A percentile compares a stretch with the other conserved stretches of the same genome.
These are phyloP conservation scores for Spheniscus humboldti DNA, from an alignment of 2,797 vertebrate genomes.

Conservation along the genomic window DNA sequence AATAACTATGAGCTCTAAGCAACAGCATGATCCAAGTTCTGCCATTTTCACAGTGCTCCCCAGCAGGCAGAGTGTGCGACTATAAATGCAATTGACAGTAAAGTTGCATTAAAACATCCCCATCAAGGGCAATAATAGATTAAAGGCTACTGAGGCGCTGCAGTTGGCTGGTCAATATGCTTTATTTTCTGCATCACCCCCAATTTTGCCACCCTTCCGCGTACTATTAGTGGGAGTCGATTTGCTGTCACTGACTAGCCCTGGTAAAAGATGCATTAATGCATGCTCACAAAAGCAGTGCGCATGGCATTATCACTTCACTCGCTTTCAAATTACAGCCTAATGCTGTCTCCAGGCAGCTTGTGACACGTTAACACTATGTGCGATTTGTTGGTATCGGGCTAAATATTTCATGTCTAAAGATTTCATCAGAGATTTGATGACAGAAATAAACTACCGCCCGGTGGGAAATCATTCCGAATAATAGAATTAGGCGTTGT, in stretches of 20 bases:
- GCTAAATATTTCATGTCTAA: conserved; percentile 85
- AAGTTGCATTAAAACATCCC: conserved; percentile 89
- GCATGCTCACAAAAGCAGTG: conserved; percentile 89
- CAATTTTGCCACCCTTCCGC: conserved; percentile 72
- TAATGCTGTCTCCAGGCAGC: conserved; percentile 84
- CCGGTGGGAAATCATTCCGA: conserved; percentile 86
- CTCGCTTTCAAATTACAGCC: conserved; percentile 91
- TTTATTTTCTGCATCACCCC: conserved; percentile 81
- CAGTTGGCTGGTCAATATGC: conserved; percentile 88
- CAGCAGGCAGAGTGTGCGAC: conserved; percentile 62
- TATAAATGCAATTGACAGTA: conserved; percentile 73
- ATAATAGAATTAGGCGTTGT: conserved; percentile 84
- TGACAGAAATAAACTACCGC: conserved; percentile 88
- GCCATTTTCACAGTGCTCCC: conserved; percentile 62
- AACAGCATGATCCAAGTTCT: conserved; percentile 18
- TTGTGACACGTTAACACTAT: conserved; percentile 87
- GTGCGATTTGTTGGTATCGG: conserved; percentile 82
- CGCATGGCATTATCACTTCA: conserved; percentile 86
- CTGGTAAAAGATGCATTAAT: conserved; percentile 87
- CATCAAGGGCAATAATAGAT: conserved; percentile 87
- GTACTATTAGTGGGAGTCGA: conserved; percentile 84
- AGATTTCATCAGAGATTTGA: conserved; percentile 90
- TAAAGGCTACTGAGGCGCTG: conserved; percentile 86
- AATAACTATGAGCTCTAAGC: conserved; percentile 68
- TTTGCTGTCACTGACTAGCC: conserved; percentile 85